Conservation (phyloP, 30 jellyfish, hydroid and myxozoan species). For the Cassiopea andromeda region DNA sequence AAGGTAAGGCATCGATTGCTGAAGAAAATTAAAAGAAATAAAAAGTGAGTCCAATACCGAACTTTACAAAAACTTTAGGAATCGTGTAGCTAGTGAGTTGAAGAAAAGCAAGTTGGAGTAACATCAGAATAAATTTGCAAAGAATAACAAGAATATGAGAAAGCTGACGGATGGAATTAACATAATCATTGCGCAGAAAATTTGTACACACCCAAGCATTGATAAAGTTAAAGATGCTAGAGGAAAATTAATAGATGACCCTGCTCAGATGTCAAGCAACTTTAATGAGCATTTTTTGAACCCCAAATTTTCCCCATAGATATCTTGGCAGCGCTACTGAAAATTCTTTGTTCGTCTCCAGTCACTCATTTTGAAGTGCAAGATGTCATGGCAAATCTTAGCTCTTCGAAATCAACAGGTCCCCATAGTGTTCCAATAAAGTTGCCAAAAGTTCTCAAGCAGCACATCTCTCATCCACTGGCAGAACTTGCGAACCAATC, state of each 20-base stretch:
- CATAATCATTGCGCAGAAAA: background rate
- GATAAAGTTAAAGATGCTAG: background rate
- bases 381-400: slow-evolving; percentile 24
- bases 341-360: slow-evolving; percentile 29
- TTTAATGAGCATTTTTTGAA: slow-evolving; percentile 1
- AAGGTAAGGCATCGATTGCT: background rate
- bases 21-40: background rate
- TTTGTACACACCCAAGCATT: slow-evolving; percentile 4
- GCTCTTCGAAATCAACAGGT: slow-evolving; percentile 10
- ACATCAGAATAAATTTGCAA: slow-evolving; percentile 2
- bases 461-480: slow-evolving; percentile 33
- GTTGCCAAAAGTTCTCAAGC: slow-evolving; percentile 10
- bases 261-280: slow-evolving; percentile 15
- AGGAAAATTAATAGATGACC: background rate
- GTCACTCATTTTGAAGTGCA: slow-evolving; percentile 12
- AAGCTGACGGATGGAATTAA: background rate
- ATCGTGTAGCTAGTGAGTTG: slow-evolving; percentile 15
- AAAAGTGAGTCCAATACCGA: background rate
- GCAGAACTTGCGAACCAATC: background rate
- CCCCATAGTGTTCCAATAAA: slow-evolving; percentile 35
- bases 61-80: background rate
- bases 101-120: slow-evolving; percentile 8
- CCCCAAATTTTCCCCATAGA: background rate
- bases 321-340: slow-evolving; percentile 3
- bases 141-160: slow-evolving; percentile 10